These are phyloP conservation scores for Cephus runcator DNA, from an alignment of 2,888 invertebrate species.

Conservation along the genomic window DNA sequence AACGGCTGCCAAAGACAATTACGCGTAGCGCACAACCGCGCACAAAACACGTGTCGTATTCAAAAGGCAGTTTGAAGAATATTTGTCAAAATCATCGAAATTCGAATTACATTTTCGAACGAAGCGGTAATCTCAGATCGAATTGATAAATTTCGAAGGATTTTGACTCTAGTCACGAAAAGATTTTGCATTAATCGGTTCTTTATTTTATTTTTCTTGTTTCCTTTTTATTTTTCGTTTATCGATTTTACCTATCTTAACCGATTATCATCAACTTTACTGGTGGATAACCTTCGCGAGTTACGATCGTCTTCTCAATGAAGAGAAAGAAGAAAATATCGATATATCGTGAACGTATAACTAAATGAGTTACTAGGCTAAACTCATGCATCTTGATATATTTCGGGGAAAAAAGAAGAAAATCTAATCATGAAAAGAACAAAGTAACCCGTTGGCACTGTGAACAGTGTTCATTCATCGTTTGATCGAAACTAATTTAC, in stretches of 20 bases:
- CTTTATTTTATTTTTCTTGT: background rate
- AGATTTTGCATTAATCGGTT: background rate
- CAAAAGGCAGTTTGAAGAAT: slow-evolving; percentile 13
- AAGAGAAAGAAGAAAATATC: background rate
- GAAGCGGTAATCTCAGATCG: background rate
- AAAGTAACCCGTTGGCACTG: background rate
- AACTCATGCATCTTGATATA: background rate
- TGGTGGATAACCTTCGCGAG: background rate
- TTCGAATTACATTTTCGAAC: background rate
- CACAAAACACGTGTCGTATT: background rate
- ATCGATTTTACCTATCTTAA: background rate
- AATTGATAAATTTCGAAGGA: slow-evolving; percentile 7
- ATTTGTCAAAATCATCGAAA: background rate
- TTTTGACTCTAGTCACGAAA: slow-evolving; percentile 44
- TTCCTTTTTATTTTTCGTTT: background rate
- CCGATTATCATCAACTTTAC: background rate
- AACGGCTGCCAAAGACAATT: slow-evolving; percentile 10
- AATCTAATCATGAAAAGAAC: background rate
- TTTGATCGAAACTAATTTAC: background rate
- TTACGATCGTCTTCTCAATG: background rate
- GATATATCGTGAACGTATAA: background rate
- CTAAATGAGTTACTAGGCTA: background rate
- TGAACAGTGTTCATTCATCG: background rate
- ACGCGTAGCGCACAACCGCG: slow-evolving; percentile 18
- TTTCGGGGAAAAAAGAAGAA: background rate